Base-by-base conservation (phyloP, 2,888 invertebrate genomes). In the Odontocolon sp. region DNA sequence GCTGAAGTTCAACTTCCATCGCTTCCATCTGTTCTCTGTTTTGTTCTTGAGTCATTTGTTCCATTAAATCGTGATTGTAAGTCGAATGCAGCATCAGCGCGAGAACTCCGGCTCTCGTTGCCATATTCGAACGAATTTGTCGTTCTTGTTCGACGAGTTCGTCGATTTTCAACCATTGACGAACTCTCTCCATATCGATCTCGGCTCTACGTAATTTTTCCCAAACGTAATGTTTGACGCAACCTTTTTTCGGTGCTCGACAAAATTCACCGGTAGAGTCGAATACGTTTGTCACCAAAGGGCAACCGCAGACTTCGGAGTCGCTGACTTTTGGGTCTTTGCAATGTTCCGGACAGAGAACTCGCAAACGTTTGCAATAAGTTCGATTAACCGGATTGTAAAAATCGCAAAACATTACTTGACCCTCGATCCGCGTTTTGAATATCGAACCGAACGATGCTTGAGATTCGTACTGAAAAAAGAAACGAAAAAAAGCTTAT, bases 401-500 rank as follows among this genome's bases (percentile, higher is more conserved):
- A 89, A 95, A 97, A 87, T 99, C 99, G 89, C 99, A 99, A 91
- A 99, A 99, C 95, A 99, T 97, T 83, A 97, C 97, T 91, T 97
- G 97, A 0, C 96, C 96, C 90, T 98, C 98, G 84, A 99, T 98
- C 68, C 97, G 93, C 0, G 98, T 98, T 89, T 98, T 96, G 87
- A 97, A 98, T 47, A 97, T 94, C 21, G 98, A 98, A 8, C 98
- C 98, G 91, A 98, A 99, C 0, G 98, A 98, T 1, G 98, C 97
- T 91, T 99, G 98, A 52, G 98, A 97, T 91, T 99, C 99, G 90
- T 98, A 97, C 93, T 93, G 87, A 40, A 91, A 91, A 40, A 50
- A 40, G n/a, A 50, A 0, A 59, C 69, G 11, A 52, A 6, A n/a
- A n/a, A n/a, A n/a, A n/a, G n/a, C n/a, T n/a, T n/a, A n/a, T n/a